Evolutionary conservation across 1,140 invertebrate species (phyloP).

Genomic region (Drosophila nasuta): DNA sequence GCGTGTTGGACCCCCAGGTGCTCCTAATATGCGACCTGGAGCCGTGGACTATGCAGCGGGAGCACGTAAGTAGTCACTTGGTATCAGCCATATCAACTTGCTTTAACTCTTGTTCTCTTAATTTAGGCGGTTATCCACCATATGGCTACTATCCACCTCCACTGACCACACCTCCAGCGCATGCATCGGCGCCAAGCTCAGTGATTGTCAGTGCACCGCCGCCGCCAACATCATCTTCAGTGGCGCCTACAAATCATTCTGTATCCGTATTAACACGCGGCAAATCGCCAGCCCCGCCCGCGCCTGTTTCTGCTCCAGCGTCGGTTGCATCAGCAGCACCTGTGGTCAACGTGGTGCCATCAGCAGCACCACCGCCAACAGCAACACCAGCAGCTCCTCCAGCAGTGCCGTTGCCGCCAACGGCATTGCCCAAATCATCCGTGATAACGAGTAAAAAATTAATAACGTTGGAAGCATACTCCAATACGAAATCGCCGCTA

Average conservation of each 20-base stretch:
- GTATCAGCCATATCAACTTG: neutral
- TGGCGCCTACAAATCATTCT: conserved; percentile 68
- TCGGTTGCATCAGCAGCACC: conserved; percentile 11
- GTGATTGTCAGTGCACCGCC: conserved; percentile 72
- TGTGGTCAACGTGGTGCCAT: conserved; percentile 9
- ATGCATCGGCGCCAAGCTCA: conserved; percentile 60
- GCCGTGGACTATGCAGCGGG: conserved; percentile 68
- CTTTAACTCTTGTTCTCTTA: neutral
- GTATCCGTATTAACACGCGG: conserved; percentile 63
- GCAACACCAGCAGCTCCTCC: conserved; percentile 13
- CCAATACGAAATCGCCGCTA: conserved; percentile 68
- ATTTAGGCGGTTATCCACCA: conserved; percentile 67
- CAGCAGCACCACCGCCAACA: conserved; percentile 8
- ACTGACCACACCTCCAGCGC: conserved; percentile 65
- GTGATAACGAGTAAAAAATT: conserved; percentile 75
- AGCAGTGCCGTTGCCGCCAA: neutral
- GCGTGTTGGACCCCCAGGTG: conserved; percentile 60
- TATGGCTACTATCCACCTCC: conserved; percentile 82
- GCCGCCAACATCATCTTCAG: conserved; percentile 42
- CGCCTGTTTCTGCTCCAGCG: conserved; percentile 22
- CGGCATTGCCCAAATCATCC: conserved; percentile 45
- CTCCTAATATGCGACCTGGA: conserved; percentile 63
- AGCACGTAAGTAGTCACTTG: conserved; percentile 61
- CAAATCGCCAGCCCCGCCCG: conserved; percentile 43
- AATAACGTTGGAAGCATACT: conserved; percentile 74